Percentiles rank a stretch among this genome's conserved stretches.
phyloP scores from a whole-genome alignment of 2,797 vertebrate genomes.

The Coilia nasus region DNA sequence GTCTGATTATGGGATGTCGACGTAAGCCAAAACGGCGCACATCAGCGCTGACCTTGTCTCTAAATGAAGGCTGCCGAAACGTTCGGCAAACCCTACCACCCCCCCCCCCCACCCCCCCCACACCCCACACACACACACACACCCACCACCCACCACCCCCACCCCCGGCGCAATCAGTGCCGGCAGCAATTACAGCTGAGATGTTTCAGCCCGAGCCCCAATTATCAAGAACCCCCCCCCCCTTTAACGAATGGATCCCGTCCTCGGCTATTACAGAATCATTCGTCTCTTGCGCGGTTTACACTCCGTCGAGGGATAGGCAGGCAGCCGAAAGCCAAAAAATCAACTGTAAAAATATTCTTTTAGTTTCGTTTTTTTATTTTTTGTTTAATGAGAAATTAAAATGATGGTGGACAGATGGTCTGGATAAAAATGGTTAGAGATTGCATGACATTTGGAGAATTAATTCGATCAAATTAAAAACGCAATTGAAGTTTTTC shows the following conservation, averaged over 20 bases:
- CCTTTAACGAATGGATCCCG: constrained; percentile 13
- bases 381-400: background rate
- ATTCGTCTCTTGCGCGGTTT: background rate
- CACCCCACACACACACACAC: too few species aligned
- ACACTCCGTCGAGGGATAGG: background rate
- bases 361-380: background rate
- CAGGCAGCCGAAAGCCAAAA: too few species aligned
- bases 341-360: background rate
- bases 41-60: constrained; percentile 15
- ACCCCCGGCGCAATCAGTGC: constrained; percentile 4
- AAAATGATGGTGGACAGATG: background rate
- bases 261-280: constrained; percentile 8
- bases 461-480: too few species aligned
- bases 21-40: background rate
- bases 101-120: too few species aligned
- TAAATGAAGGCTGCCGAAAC: constrained; percentile 2
- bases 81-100: background rate
- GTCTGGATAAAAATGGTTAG: background rate
- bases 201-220: constrained; percentile 5
- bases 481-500: too few species aligned
- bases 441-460: background rate
- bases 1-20: constrained; percentile 17
- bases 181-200: constrained; percentile 10
- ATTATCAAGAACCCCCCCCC: background rate
- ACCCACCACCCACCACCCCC: too few species aligned